Conservation (phyloP, 2,113 vertebrate species). For the Hoplias malabaricus region DNA sequence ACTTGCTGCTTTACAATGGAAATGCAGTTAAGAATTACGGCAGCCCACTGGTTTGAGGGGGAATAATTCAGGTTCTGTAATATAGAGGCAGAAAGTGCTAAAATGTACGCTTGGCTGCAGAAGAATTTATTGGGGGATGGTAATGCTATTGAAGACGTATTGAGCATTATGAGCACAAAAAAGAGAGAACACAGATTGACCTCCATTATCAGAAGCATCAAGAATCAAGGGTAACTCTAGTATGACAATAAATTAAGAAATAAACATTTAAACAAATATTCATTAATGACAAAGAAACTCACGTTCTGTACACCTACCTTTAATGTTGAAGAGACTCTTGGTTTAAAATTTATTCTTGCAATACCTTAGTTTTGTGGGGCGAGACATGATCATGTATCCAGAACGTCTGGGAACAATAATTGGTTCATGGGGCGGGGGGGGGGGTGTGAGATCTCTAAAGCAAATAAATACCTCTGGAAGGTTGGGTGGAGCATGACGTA, state of each 20-base stretch:
- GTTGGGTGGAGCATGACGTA: too few species aligned
- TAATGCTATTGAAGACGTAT: neutral
- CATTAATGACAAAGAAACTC: constrained; percentile 11
- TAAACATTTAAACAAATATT: neutral
- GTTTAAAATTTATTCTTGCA: constrained; percentile 1
- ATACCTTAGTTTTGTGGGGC: too few species aligned
- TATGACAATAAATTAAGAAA: too few species aligned
- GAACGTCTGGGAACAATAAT: too few species aligned
- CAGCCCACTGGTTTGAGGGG: neutral
- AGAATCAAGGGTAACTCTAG: neutral
- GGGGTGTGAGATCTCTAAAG: too few species aligned
- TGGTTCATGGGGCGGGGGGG: too few species aligned
- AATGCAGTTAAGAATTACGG: neutral
- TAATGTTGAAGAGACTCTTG: constrained; percentile 18
- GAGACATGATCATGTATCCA: too few species aligned
- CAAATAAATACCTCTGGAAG: too few species aligned
- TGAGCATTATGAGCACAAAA: neutral
- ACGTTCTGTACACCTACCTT: constrained; percentile 47
- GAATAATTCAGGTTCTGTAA: neutral
- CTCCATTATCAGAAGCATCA: neutral
- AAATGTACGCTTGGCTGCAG: neutral
- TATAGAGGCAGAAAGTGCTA: neutral
- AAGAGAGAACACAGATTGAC: neutral
- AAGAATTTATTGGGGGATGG: neutral
- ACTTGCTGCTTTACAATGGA: neutral